Percentiles rank a stretch among this genome's conserved stretches.
Conservation (phyloP, 2,113 vertebrate species). For the Podiceps cristatus region DNA sequence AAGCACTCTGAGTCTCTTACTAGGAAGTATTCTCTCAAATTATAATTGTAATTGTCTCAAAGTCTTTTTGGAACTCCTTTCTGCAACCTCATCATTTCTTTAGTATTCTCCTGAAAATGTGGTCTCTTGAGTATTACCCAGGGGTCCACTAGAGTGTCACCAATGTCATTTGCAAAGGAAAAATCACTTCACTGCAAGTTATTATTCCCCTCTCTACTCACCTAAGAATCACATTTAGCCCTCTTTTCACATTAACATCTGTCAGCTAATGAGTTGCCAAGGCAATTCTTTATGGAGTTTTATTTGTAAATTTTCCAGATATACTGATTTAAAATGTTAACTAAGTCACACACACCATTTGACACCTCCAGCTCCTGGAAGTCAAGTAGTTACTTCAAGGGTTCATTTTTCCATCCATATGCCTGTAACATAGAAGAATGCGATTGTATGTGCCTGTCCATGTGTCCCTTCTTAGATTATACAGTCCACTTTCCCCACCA, state of each 20-base stretch:
- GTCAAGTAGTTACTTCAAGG: neutral
- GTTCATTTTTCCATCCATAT: neutral
- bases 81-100: neutral
- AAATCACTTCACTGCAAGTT: neutral
- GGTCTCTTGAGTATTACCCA: accelerated
- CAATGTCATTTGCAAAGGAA: neutral
- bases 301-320: neutral
- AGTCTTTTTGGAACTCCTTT: neutral
- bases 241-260: neutral
- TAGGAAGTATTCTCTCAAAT: neutral
- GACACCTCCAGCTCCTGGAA: neutral
- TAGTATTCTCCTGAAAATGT: neutral
- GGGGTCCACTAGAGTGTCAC: neutral
- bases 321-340: neutral
- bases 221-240: neutral
- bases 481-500: neutral
- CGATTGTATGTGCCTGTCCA: neutral
- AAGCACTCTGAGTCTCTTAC: neutral
- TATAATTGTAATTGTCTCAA: neutral
- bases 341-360: neutral
- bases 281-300: neutral
- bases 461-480: neutral
- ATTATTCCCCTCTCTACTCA: neutral
- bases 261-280: neutral
- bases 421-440: neutral